These are phyloP conservation scores for Solen grandis DNA, from an alignment of 1,140 invertebrate genomes.

Conservation along the genomic window DNA sequence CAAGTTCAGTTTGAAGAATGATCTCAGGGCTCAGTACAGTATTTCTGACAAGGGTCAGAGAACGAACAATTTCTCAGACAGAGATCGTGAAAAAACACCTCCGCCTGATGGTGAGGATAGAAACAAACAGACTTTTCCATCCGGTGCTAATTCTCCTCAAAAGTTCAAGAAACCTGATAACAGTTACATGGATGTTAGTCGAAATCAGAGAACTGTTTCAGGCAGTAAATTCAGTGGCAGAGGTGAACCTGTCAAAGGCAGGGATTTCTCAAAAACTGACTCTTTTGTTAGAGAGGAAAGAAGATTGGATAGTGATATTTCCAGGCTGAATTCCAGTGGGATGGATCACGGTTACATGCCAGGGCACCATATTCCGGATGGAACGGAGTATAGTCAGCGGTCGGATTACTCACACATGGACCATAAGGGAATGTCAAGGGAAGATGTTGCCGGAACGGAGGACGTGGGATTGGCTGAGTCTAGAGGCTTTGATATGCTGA, in stretches of 20 bases:
- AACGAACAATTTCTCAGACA: conserved; percentile 1
- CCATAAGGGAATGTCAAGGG: conserved; percentile 40
- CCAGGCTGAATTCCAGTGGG: neutral
- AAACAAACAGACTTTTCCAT: too few species aligned
- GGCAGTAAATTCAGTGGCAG: too few species aligned
- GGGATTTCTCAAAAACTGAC: too few species aligned
- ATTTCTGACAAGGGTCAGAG: too few species aligned
- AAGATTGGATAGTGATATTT: conserved; percentile 1
- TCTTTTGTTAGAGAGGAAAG: conserved; percentile 15
- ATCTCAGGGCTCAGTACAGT: too few species aligned
- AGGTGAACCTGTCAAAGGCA: too few species aligned
- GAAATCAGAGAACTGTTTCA: too few species aligned
- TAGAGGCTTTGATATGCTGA: conserved; percentile 42
- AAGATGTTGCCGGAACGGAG: conserved; percentile 44
- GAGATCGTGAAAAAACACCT: conserved; percentile 28
- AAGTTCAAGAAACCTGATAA: too few species aligned
- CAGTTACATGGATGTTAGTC: too few species aligned
- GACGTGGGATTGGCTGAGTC: conserved; percentile 50
- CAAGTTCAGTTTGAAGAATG: too few species aligned
- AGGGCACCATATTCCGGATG: conserved; percentile 54
- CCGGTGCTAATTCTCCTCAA: too few species aligned
- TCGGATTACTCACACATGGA: conserved; percentile 53
- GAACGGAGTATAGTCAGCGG: conserved; percentile 46
- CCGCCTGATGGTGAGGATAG: conserved; percentile 23
- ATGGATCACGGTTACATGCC: conserved; percentile 49